Percentiles rank a stretch among this genome's conserved stretches.
phyloP scores from a whole-genome alignment of 2,888 invertebrate species.

The Cyclophora albipunctata region DNA sequence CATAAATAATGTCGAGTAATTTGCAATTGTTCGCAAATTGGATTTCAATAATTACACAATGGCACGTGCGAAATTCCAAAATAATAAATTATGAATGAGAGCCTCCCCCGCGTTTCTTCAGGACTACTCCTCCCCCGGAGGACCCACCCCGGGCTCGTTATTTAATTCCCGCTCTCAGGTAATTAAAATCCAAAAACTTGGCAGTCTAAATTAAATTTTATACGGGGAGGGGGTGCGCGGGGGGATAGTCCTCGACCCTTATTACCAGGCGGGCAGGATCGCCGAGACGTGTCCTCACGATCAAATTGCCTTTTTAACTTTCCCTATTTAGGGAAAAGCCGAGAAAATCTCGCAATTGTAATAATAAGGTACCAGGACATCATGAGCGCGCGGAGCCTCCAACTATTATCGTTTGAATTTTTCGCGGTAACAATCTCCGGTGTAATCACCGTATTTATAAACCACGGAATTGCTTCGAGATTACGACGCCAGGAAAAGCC shows the following conservation, averaged over 20 bases:
- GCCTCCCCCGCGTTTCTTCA: slow-evolving; percentile 10
- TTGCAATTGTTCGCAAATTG: slow-evolving; percentile 9
- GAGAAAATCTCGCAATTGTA: slow-evolving; percentile 65
- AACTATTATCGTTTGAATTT: slow-evolving; percentile 40
- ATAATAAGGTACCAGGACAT: slow-evolving; percentile 59
- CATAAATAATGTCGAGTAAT: slow-evolving; percentile 10
- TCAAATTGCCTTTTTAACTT: slow-evolving; percentile 75
- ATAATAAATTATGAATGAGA: slow-evolving; percentile 32
- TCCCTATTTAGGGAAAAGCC: slow-evolving; percentile 70
- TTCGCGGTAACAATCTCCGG: slow-evolving; percentile 17
- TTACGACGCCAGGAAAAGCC: neutral
- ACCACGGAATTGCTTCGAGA: neutral
- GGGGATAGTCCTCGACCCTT: slow-evolving; percentile 11
- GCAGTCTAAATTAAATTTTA: slow-evolving; percentile 69
- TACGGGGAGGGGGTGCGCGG: slow-evolving; percentile 21
- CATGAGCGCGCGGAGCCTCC: slow-evolving; percentile 47
- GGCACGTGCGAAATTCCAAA: slow-evolving; percentile 23
- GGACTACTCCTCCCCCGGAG: slow-evolving; percentile 11
- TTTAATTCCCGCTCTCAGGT: slow-evolving; percentile 69
- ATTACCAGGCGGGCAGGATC: slow-evolving; percentile 18
- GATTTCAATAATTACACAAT: slow-evolving; percentile 17
- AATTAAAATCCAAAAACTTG: slow-evolving; percentile 74
- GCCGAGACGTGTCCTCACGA: slow-evolving; percentile 58
- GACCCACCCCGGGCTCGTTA: slow-evolving; percentile 43
- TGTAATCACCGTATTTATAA: neutral